These are phyloP conservation scores for Seriola dumerili DNA, from an alignment of 2,113 vertebrate genomes.

Conservation along the genomic window DNA sequence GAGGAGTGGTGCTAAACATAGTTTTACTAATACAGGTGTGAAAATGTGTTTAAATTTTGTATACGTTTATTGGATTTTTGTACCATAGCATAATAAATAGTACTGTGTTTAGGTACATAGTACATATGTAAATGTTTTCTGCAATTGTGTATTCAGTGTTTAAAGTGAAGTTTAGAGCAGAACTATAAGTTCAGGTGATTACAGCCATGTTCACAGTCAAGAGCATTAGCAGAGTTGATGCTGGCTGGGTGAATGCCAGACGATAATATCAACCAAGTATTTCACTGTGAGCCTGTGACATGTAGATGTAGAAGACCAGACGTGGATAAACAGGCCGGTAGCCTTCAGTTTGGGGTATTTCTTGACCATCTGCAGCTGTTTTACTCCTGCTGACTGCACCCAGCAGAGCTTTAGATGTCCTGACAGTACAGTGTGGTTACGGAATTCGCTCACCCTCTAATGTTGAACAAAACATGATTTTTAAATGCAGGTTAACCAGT, in stretches of 20 bases:
- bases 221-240: background rate
- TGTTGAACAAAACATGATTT: background rate
- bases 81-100: background rate
- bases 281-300: background rate
- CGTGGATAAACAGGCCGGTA: background rate
- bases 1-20: background rate
- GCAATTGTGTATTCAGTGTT: too few species aligned
- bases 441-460: background rate
- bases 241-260: background rate
- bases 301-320: background rate
- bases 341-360: background rate
- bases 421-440: background rate
- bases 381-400: conserved; percentile 8
- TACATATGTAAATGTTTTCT: background rate
- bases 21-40: background rate
- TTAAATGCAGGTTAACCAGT: background rate
- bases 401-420: background rate
- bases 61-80: background rate
- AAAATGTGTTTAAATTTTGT: background rate
- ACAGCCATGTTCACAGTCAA: background rate
- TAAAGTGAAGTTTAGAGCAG: background rate
- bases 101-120: too few species aligned
- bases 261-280: background rate
- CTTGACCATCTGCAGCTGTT: too few species aligned
- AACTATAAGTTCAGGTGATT: too few species aligned